Percentiles rank a stretch among this genome's conserved stretches.
phyloP scores from a whole-genome alignment of 2,888 invertebrate species.

The Rhopalosiphum nymphaeae region DNA sequence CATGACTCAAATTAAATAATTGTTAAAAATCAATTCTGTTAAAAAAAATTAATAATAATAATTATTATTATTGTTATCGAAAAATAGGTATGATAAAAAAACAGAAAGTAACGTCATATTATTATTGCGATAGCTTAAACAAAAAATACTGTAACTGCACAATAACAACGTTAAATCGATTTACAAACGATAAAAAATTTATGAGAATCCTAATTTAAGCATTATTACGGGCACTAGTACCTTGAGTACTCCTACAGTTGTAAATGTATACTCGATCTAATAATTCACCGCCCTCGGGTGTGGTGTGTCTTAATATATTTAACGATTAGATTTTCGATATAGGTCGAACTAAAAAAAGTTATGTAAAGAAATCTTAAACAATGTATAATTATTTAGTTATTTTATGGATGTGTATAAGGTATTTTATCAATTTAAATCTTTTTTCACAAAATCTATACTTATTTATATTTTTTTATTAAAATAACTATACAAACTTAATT shows the following conservation, averaged over 20 bases:
- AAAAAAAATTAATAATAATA: neutral
- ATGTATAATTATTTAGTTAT: neutral
- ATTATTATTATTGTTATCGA: neutral
- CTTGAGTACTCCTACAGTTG: slow-evolving; percentile 12
- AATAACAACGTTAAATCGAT: slow-evolving; percentile 42
- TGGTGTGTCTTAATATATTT: slow-evolving; percentile 51
- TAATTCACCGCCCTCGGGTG: slow-evolving; percentile 51
- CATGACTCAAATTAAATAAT: neutral
- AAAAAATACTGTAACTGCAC: neutral
- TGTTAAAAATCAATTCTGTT: neutral
- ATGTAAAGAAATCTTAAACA: neutral
- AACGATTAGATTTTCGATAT: slow-evolving; percentile 31
- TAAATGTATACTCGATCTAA: slow-evolving; percentile 54
- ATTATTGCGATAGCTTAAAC: neutral
- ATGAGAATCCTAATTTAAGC: slow-evolving; percentile 22
- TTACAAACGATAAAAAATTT: slow-evolving; percentile 11
- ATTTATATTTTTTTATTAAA: neutral
- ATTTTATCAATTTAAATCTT: neutral
- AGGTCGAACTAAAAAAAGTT: neutral
- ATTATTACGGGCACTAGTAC: slow-evolving; percentile 6
- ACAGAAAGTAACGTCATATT: neutral
- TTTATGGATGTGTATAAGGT: too few relatives aligned
- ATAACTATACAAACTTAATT: neutral
- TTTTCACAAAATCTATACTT: neutral
- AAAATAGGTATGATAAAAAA: neutral